Base-by-base conservation (phyloP, 1,140 invertebrate species). In the Meloidogyne hapla region DNA sequence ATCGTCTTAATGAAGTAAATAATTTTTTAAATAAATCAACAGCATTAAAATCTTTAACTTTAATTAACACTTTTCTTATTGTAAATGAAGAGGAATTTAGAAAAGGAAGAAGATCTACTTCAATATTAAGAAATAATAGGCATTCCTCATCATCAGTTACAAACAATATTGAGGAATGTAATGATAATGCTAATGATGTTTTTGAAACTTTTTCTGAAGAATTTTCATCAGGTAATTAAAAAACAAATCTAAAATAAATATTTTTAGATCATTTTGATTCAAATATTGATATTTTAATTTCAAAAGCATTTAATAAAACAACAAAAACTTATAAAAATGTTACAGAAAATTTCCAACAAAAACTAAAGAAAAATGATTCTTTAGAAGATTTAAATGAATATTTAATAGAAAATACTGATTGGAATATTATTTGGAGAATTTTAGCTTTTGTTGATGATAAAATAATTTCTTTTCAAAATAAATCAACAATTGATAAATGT, bases 401-500 rank as follows among this genome's bases (percentile, higher is more conserved):
- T 66, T 33, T 40, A 33, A 6, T 66, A 6, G 38, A 33, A 26
- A 66, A 33, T 40, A 66, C 23, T 18, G 65, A 28, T 28, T 33
- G 26, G 26, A 40, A 66, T 66, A 33, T 40, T 33, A 25, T 33
- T 66, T 40, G 65, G 65, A 66, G 38, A 66, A 33, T 66, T 66
- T 28, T 66, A 33, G 4, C 38, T 6, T 21, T 66, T 66, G 5
- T 66, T 5, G 65, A 66, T 66, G 18, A 56, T 56, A 56, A 56
- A 56, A 56, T 56, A 56, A 56, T 56, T 15, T n/a, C n/a, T 56
- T 56, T 5, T 56, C 18, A 56, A 56, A 56, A n/a, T 42, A 56
- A n/a, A 56, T n/a, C 48, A 21, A 56, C 48, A 56, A 56, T 73
- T 33, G 42, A 73, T 38, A 73, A 73, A 73, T 73, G 56, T 23